Conservation (phyloP, 2,113 vertebrate species). For the Ariopsis seemanni region DNA sequence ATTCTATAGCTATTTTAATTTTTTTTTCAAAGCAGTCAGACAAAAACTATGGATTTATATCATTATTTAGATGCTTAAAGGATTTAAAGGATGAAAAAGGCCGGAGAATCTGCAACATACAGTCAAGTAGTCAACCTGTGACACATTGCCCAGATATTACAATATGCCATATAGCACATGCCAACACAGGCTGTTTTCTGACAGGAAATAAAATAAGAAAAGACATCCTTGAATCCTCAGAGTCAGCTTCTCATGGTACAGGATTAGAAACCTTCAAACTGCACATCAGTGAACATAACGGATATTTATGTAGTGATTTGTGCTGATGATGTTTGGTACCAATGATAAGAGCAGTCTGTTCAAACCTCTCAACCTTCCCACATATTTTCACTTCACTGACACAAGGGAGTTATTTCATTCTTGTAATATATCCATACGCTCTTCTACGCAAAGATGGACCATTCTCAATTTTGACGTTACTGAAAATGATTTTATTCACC, state of each 20-base stretch:
- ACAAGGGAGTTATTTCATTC: background rate
- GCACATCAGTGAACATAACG: background rate
- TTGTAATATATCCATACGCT: background rate
- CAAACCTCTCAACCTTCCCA: background rate
- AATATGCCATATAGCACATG: background rate
- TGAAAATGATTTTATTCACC: constrained; percentile 95
- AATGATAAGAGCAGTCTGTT: background rate
- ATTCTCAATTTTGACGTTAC: constrained; percentile 79
- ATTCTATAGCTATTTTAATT: background rate
- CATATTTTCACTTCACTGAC: background rate
- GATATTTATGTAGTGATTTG: background rate
- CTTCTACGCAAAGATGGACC: constrained; percentile 42
- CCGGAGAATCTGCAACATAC: too few species aligned
- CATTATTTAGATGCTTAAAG: background rate
- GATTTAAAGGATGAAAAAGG: background rate
- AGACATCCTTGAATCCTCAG: background rate
- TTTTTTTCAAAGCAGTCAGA: background rate
- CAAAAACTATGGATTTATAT: background rate
- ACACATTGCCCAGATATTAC: background rate
- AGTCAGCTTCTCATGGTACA: background rate
- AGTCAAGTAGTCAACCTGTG: background rate
- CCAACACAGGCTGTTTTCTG: background rate
- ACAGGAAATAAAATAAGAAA: background rate
- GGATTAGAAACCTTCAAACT: background rate
- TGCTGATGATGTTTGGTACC: background rate